A percentile compares a stretch with the other conserved stretches of the same genome.
These are phyloP conservation scores for Ammodytes dubius DNA, from an alignment of 2,113 vertebrate species.

Conservation along the genomic window DNA sequence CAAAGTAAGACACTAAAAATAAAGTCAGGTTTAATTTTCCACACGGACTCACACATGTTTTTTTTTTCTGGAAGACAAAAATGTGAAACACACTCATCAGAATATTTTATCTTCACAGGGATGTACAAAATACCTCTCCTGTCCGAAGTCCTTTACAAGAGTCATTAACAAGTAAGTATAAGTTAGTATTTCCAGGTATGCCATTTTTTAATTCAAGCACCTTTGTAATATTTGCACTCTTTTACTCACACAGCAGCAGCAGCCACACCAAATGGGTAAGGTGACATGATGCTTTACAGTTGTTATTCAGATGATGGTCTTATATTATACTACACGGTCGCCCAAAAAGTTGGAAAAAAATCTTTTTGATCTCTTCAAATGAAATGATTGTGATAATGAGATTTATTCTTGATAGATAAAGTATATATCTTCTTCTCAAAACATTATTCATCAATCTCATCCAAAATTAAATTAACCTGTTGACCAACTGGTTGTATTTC, in stretches of 20 bases:
- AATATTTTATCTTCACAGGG: conserved; percentile 68
- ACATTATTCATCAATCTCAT: too few relatives aligned
- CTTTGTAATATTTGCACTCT: conserved; percentile 27
- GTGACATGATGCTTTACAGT: not conserved
- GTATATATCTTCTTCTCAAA: too few relatives aligned
- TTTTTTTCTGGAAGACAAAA: too few relatives aligned
- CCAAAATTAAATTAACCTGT: too few relatives aligned
- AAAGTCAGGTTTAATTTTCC: not conserved
- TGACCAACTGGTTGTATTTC: too few relatives aligned
- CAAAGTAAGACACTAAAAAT: conserved; percentile 72
- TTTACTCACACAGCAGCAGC: conserved; percentile 45
- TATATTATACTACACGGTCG: too few relatives aligned
- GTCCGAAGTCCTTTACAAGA: conserved; percentile 68
- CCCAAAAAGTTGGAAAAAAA: too few relatives aligned
- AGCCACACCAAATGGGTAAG: conserved; percentile 67
- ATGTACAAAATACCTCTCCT: conserved; percentile 75
- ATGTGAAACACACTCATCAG: not conserved
- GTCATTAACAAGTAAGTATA: conserved; percentile 58
- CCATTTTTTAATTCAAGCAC: not conserved
- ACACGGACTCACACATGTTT: not conserved
- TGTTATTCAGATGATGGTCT: not conserved
- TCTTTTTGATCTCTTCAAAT: too few relatives aligned
- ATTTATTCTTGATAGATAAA: too few relatives aligned
- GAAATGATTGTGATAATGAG: too few relatives aligned
- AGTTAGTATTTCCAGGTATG: not conserved